phyloP scores from a whole-genome alignment of 1,140 invertebrate genomes.

The Doryteuthis pealeii region DNA sequence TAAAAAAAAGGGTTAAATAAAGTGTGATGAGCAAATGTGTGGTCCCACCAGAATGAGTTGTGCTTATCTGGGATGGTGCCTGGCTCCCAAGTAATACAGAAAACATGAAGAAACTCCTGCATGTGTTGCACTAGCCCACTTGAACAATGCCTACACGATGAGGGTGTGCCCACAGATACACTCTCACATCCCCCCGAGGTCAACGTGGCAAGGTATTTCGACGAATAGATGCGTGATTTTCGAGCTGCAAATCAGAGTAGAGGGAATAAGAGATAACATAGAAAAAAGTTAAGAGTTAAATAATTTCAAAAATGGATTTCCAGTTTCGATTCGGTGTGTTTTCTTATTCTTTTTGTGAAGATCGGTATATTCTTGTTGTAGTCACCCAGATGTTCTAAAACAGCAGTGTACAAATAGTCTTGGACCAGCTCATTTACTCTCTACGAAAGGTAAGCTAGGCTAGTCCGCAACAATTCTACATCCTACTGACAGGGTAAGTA shows the following conservation, averaged over 20 bases:
- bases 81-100: neutral
- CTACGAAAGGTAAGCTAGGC: too few relatives aligned
- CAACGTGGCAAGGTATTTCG: conserved; percentile 5
- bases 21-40: neutral
- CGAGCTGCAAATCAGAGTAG: conserved; percentile 1
- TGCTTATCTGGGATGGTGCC: conserved; percentile 5
- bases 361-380: too few relatives aligned
- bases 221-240: neutral
- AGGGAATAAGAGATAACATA: neutral
- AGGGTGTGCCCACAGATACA: neutral
- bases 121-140: neutral
- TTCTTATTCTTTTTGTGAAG: too few relatives aligned
- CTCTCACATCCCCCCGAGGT: neutral
- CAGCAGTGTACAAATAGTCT: too few relatives aligned
- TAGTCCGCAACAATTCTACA: too few relatives aligned
- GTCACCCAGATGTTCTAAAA: too few relatives aligned
- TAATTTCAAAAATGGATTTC: too few relatives aligned
- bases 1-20: too few relatives aligned
- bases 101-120: neutral
- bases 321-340: too few relatives aligned
- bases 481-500: too few relatives aligned
- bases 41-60: neutral
- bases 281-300: too few relatives aligned
- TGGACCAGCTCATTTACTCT: too few relatives aligned
- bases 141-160: neutral